Evolutionary conservation across 2,888 invertebrate species (phyloP).

Genomic region (Tanypteryx hageni): DNA sequence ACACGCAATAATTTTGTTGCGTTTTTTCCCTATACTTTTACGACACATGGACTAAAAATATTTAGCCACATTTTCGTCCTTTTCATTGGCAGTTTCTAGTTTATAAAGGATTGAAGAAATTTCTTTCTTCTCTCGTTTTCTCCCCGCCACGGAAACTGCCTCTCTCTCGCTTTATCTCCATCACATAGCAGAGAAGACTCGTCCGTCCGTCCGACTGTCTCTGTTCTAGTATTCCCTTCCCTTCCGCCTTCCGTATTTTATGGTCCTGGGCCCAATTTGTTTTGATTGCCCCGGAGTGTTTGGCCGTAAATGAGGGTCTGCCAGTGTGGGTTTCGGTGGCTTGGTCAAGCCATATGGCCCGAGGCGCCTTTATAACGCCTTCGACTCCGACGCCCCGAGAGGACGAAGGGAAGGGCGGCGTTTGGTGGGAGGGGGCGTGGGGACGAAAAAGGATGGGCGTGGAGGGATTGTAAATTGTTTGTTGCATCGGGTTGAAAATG

Average conservation of each 20-base stretch:
- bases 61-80: too few relatives aligned
- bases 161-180: not conserved
- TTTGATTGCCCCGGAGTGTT: constrained; percentile 56
- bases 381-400: not conserved
- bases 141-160: not conserved
- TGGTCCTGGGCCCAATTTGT: constrained; percentile 47
- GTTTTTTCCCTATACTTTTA: too few relatives aligned
- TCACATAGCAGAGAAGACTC: too few relatives aligned
- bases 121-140: not conserved
- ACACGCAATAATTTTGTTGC: too few relatives aligned
- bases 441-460: not conserved
- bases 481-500: too few relatives aligned
- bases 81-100: not conserved
- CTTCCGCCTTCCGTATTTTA: constrained; percentile 43
- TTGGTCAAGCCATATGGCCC: constrained; percentile 21
- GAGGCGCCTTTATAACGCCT: not conserved
- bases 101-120: not conserved
- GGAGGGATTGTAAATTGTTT: too few relatives aligned
- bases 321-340: constrained; percentile 6
- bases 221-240: not conserved
- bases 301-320: constrained; percentile 21
- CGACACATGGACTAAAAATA: too few relatives aligned
- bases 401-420: not conserved
- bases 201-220: too few relatives aligned
- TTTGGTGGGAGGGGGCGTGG: not conserved